A percentile compares a stretch with the other conserved stretches of the same genome.
These are phyloP conservation scores for Amazona vittata DNA, from an alignment of 2,113 vertebrate genomes.

Conservation along the genomic window DNA sequence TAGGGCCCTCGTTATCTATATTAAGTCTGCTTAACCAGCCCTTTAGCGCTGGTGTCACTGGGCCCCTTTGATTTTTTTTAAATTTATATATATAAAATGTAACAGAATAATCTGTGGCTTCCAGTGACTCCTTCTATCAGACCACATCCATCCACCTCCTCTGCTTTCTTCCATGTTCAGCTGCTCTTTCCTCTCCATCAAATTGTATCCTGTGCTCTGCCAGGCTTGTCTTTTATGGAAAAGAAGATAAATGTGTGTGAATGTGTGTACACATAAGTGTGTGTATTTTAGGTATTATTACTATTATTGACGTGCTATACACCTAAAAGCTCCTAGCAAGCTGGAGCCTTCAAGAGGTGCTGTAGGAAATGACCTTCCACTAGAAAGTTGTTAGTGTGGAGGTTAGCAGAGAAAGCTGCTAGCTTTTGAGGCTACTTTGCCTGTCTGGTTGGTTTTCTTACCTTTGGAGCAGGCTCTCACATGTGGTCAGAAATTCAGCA, in stretches of 20 bases:
- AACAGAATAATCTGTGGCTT: neutral
- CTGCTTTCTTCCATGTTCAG: constrained; percentile 27
- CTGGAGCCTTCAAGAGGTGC: constrained; percentile 64
- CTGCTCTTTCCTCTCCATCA: neutral
- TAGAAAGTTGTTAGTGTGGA: neutral
- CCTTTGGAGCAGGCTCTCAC: constrained; percentile 19
- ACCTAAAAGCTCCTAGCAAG: constrained; percentile 59
- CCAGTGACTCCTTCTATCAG: neutral
- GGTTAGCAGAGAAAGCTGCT: constrained; percentile 35
- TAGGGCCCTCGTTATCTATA: neutral
- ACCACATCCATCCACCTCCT: neutral
- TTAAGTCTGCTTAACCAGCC: neutral
- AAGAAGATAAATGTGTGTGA: constrained; percentile 24
- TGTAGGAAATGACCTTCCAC: constrained; percentile 45
- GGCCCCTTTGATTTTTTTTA: constrained; percentile 1
- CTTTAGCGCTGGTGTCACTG: neutral
- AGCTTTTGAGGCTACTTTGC: constrained; percentile 45
- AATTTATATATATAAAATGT: neutral
- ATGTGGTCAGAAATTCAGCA: constrained; percentile 27
- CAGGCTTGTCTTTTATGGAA: constrained; percentile 21
- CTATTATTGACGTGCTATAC: constrained; percentile 38
- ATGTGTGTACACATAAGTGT: neutral
- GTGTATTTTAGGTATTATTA: constrained; percentile 25
- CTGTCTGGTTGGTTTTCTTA: constrained; percentile 24
- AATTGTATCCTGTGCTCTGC: constrained; percentile 17